Conservation (phyloP, 2,888 invertebrate species). For the Coenonympha arcania region DNA sequence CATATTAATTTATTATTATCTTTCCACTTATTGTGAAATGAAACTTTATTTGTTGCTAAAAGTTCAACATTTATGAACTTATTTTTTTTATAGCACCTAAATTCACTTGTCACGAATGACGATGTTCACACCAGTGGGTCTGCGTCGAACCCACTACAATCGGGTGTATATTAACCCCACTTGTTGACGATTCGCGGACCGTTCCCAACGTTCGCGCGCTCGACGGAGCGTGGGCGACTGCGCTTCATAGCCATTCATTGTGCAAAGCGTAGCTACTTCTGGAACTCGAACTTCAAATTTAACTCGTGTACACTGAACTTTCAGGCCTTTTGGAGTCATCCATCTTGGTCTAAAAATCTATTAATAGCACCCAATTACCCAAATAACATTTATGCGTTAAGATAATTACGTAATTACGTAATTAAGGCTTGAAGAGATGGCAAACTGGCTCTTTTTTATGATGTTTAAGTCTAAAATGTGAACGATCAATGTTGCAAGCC, state of each 20-base stretch:
- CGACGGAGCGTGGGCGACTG: slow-evolving; percentile 67
- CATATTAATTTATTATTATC: too few species aligned
- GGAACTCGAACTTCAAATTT: slow-evolving; percentile 44
- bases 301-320: background rate
- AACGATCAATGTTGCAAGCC: too few species aligned
- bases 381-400: too few species aligned
- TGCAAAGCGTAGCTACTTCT: slow-evolving; percentile 43
- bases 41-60: background rate
- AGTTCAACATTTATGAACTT: background rate
- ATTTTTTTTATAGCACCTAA: background rate
- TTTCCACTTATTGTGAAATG: background rate
- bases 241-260: slow-evolving; percentile 63
- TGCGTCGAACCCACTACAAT: slow-evolving; percentile 7
- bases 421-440: too few species aligned
- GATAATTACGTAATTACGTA: too few species aligned
- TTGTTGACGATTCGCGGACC: slow-evolving; percentile 51
- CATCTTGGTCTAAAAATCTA: too few species aligned
- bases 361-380: too few species aligned
- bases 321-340: too few species aligned
- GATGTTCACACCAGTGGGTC: slow-evolving; percentile 1
- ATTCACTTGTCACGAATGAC: slow-evolving; percentile 7
- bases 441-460: too few species aligned
- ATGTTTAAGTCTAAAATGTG: too few species aligned
- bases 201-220: slow-evolving; percentile 64
- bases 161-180: slow-evolving; percentile 37